phyloP scores from a whole-genome alignment of 1,140 invertebrate genomes.

The Caenorhabditis tropicalis region DNA sequence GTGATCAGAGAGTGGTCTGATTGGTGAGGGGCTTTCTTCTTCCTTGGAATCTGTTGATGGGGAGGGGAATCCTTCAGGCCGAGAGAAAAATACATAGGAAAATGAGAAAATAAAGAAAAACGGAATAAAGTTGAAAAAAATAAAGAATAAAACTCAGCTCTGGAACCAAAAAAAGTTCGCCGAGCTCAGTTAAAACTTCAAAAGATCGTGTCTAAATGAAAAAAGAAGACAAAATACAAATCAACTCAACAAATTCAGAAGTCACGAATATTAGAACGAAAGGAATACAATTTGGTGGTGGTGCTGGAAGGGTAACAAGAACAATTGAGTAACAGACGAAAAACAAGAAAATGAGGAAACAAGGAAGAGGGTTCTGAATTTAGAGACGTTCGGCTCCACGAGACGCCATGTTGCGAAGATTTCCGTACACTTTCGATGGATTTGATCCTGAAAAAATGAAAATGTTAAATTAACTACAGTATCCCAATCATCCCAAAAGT shows the following conservation, averaged over 20 bases:
- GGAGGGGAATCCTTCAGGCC: too few species aligned
- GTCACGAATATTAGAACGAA: neutral
- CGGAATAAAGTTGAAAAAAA: too few species aligned
- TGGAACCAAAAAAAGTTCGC: too few species aligned
- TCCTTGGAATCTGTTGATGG: too few species aligned
- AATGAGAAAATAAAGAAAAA: too few species aligned
- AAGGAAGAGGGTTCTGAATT: constrained; percentile 59
- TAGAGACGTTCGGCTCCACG: constrained; percentile 84
- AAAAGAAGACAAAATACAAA: neutral
- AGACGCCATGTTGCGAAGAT: constrained; percentile 83
- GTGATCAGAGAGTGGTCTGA: too few species aligned
- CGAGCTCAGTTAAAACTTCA: too few species aligned
- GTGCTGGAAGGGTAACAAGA: neutral
- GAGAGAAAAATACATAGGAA: too few species aligned
- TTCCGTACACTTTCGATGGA: constrained; percentile 94
- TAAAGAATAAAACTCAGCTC: too few species aligned
- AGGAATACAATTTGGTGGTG: neutral
- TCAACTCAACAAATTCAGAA: constrained; percentile 22
- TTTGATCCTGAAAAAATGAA: constrained; percentile 77
- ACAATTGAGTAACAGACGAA: neutral
- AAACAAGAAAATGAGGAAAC: neutral
- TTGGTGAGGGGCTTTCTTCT: too few species aligned
- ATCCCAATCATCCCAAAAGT: neutral
- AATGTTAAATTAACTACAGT: neutral
- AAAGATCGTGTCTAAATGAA: neutral